These are phyloP conservation scores for Urocitellus parryii DNA, from an alignment of 2,113 vertebrate species.

Conservation along the genomic window DNA sequence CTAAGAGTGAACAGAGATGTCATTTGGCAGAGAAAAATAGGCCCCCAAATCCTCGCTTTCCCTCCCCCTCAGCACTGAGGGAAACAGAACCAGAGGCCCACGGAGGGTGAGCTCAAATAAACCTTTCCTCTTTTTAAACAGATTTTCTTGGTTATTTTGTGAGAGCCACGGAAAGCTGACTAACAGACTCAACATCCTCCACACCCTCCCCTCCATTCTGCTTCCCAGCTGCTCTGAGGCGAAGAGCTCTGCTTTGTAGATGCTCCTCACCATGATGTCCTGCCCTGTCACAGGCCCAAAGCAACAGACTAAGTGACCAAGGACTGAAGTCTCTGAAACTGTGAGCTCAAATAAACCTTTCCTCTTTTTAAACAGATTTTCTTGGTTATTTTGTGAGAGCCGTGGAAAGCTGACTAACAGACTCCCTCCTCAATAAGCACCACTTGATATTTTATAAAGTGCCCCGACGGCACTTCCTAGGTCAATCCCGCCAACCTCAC, in stretches of 20 bases:
- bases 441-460: neutral
- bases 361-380: no score
- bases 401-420: no score
- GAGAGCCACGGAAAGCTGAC: neutral
- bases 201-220: neutral
- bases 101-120: neutral
- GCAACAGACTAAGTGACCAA: neutral
- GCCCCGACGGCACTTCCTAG: neutral
- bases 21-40: neutral
- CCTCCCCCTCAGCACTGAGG: neutral
- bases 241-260: neutral
- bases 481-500: neutral
- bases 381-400: neutral
- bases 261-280: neutral
- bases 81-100: neutral
- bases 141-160: neutral
- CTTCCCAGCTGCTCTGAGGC: neutral
- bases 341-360: no score
- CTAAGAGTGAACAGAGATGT: no score
- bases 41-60: accelerated
- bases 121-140: no score
- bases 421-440: neutral
- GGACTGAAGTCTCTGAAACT: neutral
- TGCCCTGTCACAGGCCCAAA: neutral
- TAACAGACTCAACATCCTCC: no score